Evolutionary conservation across 2,888 invertebrate species (phyloP), one percentile per base, ranked within the genome.

Genomic region (Phalangium opilio): DNA sequence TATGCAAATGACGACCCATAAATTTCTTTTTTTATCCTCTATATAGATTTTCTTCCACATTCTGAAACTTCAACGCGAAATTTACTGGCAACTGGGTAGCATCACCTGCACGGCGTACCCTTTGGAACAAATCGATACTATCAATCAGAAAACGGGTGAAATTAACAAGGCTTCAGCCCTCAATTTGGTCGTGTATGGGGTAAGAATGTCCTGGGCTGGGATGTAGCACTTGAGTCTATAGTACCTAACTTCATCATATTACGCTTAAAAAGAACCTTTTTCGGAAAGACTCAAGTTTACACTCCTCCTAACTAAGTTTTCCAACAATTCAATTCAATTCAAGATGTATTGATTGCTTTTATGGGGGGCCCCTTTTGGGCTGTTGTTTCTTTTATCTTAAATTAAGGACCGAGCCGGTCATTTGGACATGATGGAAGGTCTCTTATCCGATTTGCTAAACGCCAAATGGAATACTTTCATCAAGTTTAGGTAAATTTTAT

Each of bases 401-500:
- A 70, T 72, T 41, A 61, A 91, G 91, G 90, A 90, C 61, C 86
- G 84, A 70, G 81, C 84, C 58, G 89, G 87, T 61, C 96, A 98
- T 70, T 72, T 98, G 59, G 90, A 91, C 59, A 73, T 98, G 45
- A 76, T 96, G 70, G 93, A 95, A 64, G 95, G 95, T 0, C 79
- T 93, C 58, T 70, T 96, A 41, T 85, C 91, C 17, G 90, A 95
- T 65, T 74, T 98, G 14, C 69, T 98, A 12, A 82, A 90, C 63
- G 90, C 91, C 3, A 98, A 98, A 71, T 98, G 96, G 96, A 87
- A 91, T 61, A 84, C 91, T 0, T 96, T 93, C 65, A 90, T 90
- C 1, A 89, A 87, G 67, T 83, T 80, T 53, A 67, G 72, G 73
- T 73, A 59, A 45, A 33, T n/a, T n/a, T n/a, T n/a, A n/a, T n/a